These are phyloP conservation scores for Epizoanthus scotinus DNA, from an alignment of 92 coral and sea anemone genomes.

Conservation along the genomic window DNA sequence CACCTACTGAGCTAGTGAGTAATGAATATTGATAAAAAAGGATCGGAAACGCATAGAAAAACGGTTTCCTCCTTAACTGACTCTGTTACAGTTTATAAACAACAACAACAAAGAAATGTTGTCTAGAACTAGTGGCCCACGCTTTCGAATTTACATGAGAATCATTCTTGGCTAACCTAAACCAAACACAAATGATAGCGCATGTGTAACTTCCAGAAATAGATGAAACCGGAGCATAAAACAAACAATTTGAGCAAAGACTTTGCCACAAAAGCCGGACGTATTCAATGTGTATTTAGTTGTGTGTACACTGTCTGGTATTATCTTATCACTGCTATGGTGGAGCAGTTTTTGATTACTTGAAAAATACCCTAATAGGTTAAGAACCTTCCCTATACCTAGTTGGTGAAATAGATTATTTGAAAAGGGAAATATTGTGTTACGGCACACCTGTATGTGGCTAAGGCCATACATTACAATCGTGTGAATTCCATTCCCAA, in stretches of 20 bases:
- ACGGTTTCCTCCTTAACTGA: conserved; percentile 26
- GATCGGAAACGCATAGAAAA: conserved; percentile 39
- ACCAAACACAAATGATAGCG: conserved; percentile 21
- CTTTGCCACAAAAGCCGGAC: conserved; percentile 38
- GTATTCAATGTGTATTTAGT: conserved; percentile 21
- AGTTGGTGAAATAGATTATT: background rate
- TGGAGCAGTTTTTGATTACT: conserved; percentile 21
- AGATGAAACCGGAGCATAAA: conserved; percentile 25
- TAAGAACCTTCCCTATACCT: background rate
- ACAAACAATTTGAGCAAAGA: conserved; percentile 32
- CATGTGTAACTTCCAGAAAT: conserved; percentile 26
- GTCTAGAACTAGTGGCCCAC: conserved; percentile 21
- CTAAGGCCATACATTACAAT: background rate
- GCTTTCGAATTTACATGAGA: conserved; percentile 68
- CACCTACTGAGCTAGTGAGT: no score
- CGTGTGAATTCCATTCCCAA: conserved; percentile 36
- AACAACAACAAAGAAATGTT: background rate
- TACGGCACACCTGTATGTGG: conserved; percentile 31
- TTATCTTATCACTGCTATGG: conserved; percentile 21
- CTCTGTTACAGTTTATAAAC: conserved; percentile 16
- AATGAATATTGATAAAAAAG: conserved; percentile 4
- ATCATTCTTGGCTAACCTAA: conserved; percentile 39
- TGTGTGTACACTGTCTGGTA: conserved; percentile 11
- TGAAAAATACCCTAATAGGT: conserved; percentile 20
- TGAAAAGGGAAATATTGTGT: conserved; percentile 10